Evolutionary conservation across 2,113 vertebrate species (phyloP), one percentile per base, ranked within the genome.

Genomic region (Datnioides undecimradiatus): DNA sequence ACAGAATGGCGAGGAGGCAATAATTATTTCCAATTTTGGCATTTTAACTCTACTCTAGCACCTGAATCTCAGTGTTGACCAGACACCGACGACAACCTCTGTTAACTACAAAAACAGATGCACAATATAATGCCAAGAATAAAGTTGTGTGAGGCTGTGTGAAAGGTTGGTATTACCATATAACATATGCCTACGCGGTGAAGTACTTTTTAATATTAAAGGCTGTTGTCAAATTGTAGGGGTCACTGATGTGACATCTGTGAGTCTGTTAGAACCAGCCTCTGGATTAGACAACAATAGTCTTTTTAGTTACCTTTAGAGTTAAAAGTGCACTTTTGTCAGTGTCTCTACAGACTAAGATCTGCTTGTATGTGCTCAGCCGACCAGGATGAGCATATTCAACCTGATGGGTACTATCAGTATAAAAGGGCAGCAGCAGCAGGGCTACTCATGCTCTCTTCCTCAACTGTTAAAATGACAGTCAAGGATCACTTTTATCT

Each of bases 401-500:
- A 78, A 33, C 31, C 27, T 54, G 59, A 75, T 71, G 33, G 43
- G 21, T 41, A 49, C 41, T 33, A 62, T 82, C 58, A 49, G 34
- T 67, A 34, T 69, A 59, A 80, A 73, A 74, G 76, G 34, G 40
- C 34, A 80, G 17, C 23, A 48, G 64, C 27, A 40, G 54, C 13
- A 3, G 33, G 21, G 21, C 75, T 73, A 71, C 51, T 79, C 59
- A 29, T 31, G 23, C 31, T 19, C 40, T 46, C 63, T 59, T 33
- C 31, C 49, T 64, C 48, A 58, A 51, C 51, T 29, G 46, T 14
- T 38, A 43, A 72, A 82, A 73, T 73, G 63, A 74, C 23, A 72
- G 68, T 57, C 48, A 66, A 82, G 31, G 19, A 74, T 84, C 82
- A 82, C 75, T 87, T 83, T 54, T 63, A 48, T 64, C 76, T 72